phyloP scores from a whole-genome alignment of 2,888 invertebrate species.

The Leucophora obtusa region DNA sequence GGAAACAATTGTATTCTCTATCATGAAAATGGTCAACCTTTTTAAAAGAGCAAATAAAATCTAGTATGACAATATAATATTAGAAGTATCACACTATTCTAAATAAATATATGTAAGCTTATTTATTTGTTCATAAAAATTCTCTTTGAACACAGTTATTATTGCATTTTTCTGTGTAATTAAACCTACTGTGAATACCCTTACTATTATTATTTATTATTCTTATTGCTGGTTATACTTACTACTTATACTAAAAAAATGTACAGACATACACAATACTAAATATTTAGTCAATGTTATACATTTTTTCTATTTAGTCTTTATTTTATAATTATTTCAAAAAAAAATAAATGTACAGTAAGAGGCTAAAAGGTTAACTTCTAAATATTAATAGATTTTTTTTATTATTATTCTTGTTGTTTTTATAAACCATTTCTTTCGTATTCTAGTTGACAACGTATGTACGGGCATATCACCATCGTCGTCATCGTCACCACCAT shows the following conservation, averaged over 20 bases:
- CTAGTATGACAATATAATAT: too few species aligned
- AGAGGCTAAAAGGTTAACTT: slow-evolving; percentile 77
- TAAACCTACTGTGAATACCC: neutral
- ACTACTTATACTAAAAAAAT: slow-evolving; percentile 6
- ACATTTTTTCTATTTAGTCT: slow-evolving; percentile 30
- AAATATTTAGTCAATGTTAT: slow-evolving; percentile 42
- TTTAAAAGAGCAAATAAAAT: too few species aligned
- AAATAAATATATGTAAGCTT: too few species aligned
- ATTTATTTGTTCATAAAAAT: too few species aligned
- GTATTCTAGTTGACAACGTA: slow-evolving; percentile 58
- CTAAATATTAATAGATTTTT: slow-evolving; percentile 77
- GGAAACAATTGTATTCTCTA: too few species aligned
- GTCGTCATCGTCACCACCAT: slow-evolving; percentile 9
- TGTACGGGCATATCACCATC: slow-evolving; percentile 49
- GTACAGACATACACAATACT: slow-evolving; percentile 2
- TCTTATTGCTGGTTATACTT: slow-evolving; percentile 10
- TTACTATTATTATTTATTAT: slow-evolving; percentile 18
- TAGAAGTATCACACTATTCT: too few species aligned
- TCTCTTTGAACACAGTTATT: too few species aligned
- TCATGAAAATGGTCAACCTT: too few species aligned
- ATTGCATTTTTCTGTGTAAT: too few species aligned
- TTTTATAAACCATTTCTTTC: slow-evolving; percentile 47
- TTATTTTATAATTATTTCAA: slow-evolving; percentile 51
- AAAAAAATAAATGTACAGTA: slow-evolving; percentile 55
- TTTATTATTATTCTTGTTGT: slow-evolving; percentile 62